These are phyloP conservation scores for Drosophila mojavensis DNA, from an alignment of 1,140 invertebrate species.

Conservation along the genomic window DNA sequence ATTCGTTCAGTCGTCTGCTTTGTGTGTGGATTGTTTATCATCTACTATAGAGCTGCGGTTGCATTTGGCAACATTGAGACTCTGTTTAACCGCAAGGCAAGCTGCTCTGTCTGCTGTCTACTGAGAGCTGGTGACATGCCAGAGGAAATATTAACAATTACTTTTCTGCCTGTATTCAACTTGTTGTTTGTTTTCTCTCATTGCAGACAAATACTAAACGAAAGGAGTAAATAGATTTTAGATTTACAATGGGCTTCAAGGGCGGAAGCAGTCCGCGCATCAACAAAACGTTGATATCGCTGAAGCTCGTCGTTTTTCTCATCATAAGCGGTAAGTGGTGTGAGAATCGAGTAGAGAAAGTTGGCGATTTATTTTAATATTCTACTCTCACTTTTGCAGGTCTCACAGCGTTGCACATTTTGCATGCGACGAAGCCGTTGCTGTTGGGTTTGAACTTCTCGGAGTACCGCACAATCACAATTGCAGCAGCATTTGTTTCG, in stretches of 20 bases:
- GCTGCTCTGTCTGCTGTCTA: constrained; percentile 5
- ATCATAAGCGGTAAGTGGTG: constrained; percentile 73
- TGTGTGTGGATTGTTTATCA: not conserved
- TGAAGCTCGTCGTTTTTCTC: constrained; percentile 78
- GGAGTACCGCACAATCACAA: constrained; percentile 89
- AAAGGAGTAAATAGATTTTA: constrained; percentile 17
- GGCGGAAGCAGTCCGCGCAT: constrained; percentile 58
- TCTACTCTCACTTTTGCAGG: constrained; percentile 84
- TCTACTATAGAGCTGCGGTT: constrained; percentile 16
- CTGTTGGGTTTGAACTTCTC: constrained; percentile 88
- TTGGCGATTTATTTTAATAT: not conserved
- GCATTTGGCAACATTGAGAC: constrained; percentile 27
- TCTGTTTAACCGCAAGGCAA: constrained; percentile 28
- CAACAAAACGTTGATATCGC: constrained; percentile 76
- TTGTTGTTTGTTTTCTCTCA: not conserved
- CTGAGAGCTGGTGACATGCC: not conserved
- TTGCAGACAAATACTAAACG: constrained; percentile 25
- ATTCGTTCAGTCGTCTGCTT: not conserved
- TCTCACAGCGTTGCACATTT: constrained; percentile 90
- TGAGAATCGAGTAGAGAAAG: not conserved
- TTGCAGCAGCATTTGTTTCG: constrained; percentile 89
- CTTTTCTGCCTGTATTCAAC: not conserved
- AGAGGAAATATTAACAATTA: constrained; percentile 11
- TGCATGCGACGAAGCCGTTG: constrained; percentile 90
- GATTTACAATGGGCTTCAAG: constrained; percentile 67